Base-by-base conservation (phyloP, 2,888 invertebrate genomes). In the Daptonema setosum region DNA sequence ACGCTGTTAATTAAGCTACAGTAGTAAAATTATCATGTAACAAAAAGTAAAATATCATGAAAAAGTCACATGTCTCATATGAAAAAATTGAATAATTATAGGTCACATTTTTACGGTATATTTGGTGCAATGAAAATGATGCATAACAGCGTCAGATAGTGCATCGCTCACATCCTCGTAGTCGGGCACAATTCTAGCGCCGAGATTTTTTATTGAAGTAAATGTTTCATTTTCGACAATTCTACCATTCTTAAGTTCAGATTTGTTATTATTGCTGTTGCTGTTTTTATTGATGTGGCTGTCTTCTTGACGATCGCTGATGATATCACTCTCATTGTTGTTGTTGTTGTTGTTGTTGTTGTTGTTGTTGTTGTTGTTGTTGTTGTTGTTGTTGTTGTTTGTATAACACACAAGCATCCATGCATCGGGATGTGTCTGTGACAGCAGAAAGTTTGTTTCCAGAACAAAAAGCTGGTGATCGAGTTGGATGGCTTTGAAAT, bases 401-500 rank as follows among this genome's bases (percentile, higher is more conserved):
- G 11, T 47, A 5, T n/a, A 47, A n/a, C 8, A 8, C 8, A 8
- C 8, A 8, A 35, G 35, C 35, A 35, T 35, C 35, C 35, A 35
- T 11, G 35, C 17, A 17, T 35, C 35, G 8, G 35, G 35, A 17
- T 17, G 35, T 35, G 35, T 35, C 17, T 35, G 8, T 8, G 8
- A 17, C 35, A 35, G 35, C 35, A 35, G 8, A 35, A 35, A 35
- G 35, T 35, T 35, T 17, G 35, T 11, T 17, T 35, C 35, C 8
- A 35, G 17, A 35, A 35, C 35, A 35, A 35, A 35, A 35, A 35
- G 35, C 17, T 11, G 35, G 26, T 52, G 41, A n/a, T 61, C 61
- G 24, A 55, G 28, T 5, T 28, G 43, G 35, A 43, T 47, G 22
- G 43, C n/a, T 5, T 69, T 66, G 35, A 35, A 35, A 17, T 35